phyloP scores from a whole-genome alignment of 2,113 vertebrate genomes.

The Daboia siamensis region DNA sequence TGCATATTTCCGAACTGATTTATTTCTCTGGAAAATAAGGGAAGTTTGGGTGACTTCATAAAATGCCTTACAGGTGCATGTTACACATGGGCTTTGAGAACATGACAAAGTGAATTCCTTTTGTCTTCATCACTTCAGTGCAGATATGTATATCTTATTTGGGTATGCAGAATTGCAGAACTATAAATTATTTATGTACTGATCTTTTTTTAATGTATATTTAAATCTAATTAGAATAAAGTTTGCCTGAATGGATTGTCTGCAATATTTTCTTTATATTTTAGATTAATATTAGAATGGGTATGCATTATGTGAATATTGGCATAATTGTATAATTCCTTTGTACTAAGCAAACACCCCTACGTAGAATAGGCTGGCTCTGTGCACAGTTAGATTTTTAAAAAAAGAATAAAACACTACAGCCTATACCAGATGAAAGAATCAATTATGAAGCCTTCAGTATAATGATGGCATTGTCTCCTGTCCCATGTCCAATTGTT shows the following conservation, averaged over 20 bases:
- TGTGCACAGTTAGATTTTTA: background rate
- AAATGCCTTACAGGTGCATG: conserved; percentile 37
- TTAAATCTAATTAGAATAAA: conserved; percentile 56
- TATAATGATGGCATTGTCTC: background rate
- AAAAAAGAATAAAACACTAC: background rate
- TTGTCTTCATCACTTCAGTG: conserved; percentile 51
- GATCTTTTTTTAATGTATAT: conserved; percentile 64
- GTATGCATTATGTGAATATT: background rate
- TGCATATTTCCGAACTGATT: background rate
- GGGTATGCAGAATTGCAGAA: conserved; percentile 47
- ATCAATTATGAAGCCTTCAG: background rate
- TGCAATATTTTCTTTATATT: conserved; percentile 34
- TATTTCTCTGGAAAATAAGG: conserved; percentile 9
- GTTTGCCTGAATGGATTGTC: conserved; percentile 71
- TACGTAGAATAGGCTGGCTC: background rate
- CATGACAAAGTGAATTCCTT: conserved; percentile 56
- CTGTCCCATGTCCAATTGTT: background rate
- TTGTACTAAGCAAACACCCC: background rate
- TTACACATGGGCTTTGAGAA: conserved; percentile 52
- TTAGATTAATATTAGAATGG: background rate
- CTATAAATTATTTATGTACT: conserved; percentile 66
- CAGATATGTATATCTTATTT: conserved; percentile 57
- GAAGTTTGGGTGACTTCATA: conserved; percentile 24
- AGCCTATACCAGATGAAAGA: background rate
- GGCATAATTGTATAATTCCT: background rate